A percentile compares a stretch with the other conserved stretches of the same genome.
phyloP scores from a whole-genome alignment of 2,888 invertebrate species.

The Nomada fabriciana region DNA sequence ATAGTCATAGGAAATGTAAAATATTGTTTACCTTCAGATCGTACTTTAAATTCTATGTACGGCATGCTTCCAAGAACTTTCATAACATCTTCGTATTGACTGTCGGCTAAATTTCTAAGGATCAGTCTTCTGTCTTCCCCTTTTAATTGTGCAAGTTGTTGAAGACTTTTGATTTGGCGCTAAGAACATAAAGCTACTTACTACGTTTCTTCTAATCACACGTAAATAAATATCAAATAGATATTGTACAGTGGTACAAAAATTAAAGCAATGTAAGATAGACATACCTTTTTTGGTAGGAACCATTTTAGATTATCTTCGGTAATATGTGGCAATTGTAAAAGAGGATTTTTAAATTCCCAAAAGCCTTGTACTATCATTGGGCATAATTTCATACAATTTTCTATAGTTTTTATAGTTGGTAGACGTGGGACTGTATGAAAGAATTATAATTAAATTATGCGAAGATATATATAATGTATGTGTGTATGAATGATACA shows the following conservation, averaged over 20 bases:
- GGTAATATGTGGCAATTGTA: constrained; percentile 96
- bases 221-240: background rate
- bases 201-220: constrained; percentile 1
- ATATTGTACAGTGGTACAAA: background rate
- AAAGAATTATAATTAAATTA: constrained; percentile 29
- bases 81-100: constrained; percentile 97
- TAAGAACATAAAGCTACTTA: constrained; percentile 20
- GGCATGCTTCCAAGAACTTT: constrained; percentile 97
- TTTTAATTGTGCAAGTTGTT: constrained; percentile 95
- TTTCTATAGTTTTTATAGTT: constrained; percentile 97
- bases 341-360: constrained; percentile 96
- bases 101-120: constrained; percentile 92
- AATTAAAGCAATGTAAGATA: background rate
- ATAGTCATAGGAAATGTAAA: no score
- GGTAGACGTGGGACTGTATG: constrained; percentile 91
- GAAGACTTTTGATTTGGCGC: constrained; percentile 94
- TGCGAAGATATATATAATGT: background rate
- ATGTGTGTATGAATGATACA: background rate
- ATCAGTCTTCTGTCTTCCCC: constrained; percentile 95
- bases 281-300: constrained; percentile 89
- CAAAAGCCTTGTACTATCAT: constrained; percentile 99
- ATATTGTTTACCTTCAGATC: constrained; percentile 92
- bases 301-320: constrained; percentile 96
- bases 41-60: constrained; percentile 95
- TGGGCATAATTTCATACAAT: constrained; percentile 98